These are phyloP conservation scores for Xerus rutilus DNA, from an alignment of 2,797 vertebrate genomes.

Conservation along the genomic window DNA sequence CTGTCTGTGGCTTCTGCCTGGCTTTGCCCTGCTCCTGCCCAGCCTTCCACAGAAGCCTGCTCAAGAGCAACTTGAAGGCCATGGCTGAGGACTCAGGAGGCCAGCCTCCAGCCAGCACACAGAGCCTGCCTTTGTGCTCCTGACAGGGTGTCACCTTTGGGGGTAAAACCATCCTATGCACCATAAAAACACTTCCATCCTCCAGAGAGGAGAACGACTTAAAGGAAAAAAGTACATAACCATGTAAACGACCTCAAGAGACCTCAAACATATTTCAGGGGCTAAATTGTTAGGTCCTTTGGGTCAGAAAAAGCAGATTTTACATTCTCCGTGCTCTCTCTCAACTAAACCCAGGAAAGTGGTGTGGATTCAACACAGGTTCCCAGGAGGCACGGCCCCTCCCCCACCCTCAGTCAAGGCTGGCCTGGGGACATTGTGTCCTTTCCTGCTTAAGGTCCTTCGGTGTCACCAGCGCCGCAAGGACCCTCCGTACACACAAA, in stretches of 20 bases:
- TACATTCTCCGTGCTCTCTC: background rate
- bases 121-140: constrained; percentile 14
- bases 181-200: background rate
- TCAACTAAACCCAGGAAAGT: background rate
- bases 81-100: background rate
- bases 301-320: background rate
- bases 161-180: background rate
- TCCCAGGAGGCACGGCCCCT: background rate
- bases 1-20: no score
- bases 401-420: no score
- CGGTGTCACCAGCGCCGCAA: background rate
- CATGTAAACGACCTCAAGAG: background rate
- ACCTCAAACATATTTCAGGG: background rate
- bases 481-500: background rate
- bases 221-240: background rate
- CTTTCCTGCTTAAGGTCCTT: background rate
- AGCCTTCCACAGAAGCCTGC: background rate
- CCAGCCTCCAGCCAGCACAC: background rate
- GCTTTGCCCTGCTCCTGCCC: background rate
- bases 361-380: background rate
- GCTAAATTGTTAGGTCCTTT: background rate
- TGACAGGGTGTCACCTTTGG: background rate
- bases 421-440: background rate
- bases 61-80: background rate
- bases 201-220: background rate